Base-by-base conservation (phyloP, 1,140 invertebrate genomes). In the Drosophila tropicalis region DNA sequence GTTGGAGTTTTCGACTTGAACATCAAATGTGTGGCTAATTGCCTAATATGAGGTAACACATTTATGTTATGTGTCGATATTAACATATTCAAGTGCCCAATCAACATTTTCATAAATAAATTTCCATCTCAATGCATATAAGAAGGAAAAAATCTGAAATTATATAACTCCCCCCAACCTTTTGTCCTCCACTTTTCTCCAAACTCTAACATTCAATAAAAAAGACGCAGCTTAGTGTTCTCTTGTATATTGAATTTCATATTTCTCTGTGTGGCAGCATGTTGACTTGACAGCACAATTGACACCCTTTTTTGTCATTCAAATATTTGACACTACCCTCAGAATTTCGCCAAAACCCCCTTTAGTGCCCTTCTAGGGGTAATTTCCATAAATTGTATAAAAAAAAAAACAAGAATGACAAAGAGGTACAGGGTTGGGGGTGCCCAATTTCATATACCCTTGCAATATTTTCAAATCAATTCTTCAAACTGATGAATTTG, bases 241-340 rank as follows among this genome's bases (percentile, higher is more conserved):
- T 71, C 32, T 36, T 39, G 56, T 67, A 56, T 67, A 80, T 72
- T 70, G 65, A 76, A 82, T 85, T 83, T 83, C 82, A 83, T 83
- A 90, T 90, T 79, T 90, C 70, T 73, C 71, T 74, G 9, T 73
- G 56, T 74, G 82, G 87, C 79, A 90, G 83, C 87, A 90, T 90
- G 82, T 90, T 90, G 87, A 76, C 71, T 79, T 90, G 87, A 90
- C 87, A 90, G 63, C 62, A 70, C 86, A 83, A 90, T 90, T 90
- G 87, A 90, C 87, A 90, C 87, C 86, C 87, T 90, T 90, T 90
- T 74, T 22, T 82, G 77, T 51, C 44, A 51, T 67, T 60, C 56
- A 71, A 68, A 55, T 76, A 72, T 55, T 64, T 56, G 17, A 63
- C 75, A 72, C 44, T 51, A 75, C 70, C 82, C 73, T 80, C 78